Conservation (phyloP, 2,888 invertebrate genomes). For the Ecdyonurus torrentis region DNA sequence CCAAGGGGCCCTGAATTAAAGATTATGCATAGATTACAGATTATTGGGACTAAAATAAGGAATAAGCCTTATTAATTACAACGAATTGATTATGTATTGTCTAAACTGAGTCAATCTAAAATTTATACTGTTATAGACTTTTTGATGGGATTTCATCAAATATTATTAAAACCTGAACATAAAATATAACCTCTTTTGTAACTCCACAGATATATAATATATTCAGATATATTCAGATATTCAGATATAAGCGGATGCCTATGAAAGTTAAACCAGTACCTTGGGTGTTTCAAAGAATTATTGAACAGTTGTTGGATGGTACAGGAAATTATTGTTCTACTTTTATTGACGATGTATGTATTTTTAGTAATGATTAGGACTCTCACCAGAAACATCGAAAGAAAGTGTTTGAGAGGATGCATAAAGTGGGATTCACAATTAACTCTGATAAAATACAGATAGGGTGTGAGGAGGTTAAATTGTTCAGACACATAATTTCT, state of each 20-base stretch:
- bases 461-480: background rate
- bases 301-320: constrained; percentile 3
- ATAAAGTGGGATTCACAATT: constrained; percentile 12
- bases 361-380: constrained; percentile 7
- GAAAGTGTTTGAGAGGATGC: constrained; percentile 5
- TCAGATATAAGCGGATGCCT: background rate
- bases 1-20: background rate
- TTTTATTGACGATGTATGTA: background rate
- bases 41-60: background rate
- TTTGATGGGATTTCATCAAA: background rate
- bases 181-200: background rate
- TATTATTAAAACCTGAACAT: background rate
- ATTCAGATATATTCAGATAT: background rate
- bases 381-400: constrained; percentile 9
- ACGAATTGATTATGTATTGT: background rate
- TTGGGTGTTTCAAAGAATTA: background rate
- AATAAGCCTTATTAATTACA: background rate
- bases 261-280: background rate
- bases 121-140: background rate
- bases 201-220: too few species aligned
- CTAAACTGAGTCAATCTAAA: background rate
- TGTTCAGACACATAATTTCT: constrained; percentile 4
- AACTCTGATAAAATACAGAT: constrained; percentile 13
- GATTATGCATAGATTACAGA: constrained; percentile 1
- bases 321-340: background rate